Percentiles rank a stretch among this genome's conserved stretches.
Evolutionary conservation across 2,797 vertebrate genomes (phyloP).

Genomic region (Manis crassicaudata): DNA sequence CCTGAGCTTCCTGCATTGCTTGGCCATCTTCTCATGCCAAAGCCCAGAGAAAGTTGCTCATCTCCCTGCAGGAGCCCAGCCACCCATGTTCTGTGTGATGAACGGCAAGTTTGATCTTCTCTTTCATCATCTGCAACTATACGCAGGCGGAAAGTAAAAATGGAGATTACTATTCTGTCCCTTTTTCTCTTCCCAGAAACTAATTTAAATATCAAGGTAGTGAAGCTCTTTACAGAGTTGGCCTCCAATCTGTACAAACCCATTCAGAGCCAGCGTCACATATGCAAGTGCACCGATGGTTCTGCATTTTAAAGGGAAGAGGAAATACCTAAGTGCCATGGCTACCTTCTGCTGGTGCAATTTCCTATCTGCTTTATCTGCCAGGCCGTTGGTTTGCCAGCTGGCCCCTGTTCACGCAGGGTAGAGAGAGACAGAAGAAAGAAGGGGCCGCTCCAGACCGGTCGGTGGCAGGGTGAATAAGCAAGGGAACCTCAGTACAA

Average conservation of each 20-base stretch:
- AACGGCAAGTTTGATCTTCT: constrained; percentile 23
- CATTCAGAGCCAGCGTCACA: background rate
- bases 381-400: background rate
- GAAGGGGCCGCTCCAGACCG: background rate
- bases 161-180: background rate
- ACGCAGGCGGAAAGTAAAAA: constrained; percentile 22
- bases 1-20: background rate
- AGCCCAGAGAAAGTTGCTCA: constrained; percentile 8
- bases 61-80: background rate
- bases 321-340: background rate
- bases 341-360: background rate
- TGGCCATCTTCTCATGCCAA: background rate
- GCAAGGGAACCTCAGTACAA: background rate
- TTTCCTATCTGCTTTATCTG: background rate
- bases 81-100: background rate
- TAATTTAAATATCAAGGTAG: constrained; percentile 19
- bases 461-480: background rate
- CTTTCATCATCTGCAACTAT: constrained; percentile 18
- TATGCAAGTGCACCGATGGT: background rate
- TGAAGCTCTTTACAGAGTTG: background rate
- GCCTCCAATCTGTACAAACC: background rate
- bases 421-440: background rate
- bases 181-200: background rate
- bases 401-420: background rate
- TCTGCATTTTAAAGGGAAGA: background rate